Evolutionary conservation across 1,140 invertebrate species (phyloP).

Genomic region (Formica selysi): DNA sequence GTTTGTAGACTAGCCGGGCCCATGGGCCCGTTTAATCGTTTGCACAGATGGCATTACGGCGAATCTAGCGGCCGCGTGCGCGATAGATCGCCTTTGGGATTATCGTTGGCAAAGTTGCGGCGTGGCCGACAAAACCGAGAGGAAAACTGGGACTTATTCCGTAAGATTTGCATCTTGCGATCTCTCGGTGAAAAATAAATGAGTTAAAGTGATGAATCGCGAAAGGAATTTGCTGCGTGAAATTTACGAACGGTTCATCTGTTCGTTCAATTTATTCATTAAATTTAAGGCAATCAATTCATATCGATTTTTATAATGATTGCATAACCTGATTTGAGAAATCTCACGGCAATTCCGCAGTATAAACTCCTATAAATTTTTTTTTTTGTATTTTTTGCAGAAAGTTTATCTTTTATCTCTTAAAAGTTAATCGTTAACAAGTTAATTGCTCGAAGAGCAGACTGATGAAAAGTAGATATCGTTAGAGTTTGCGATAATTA

Average conservation of each 20-base stretch:
- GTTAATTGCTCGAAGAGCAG: not conserved
- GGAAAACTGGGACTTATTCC: conserved; percentile 17
- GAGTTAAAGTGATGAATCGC: not conserved
- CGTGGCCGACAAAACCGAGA: not conserved
- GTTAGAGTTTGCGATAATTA: conserved; percentile 8
- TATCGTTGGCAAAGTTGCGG: conserved; percentile 29
- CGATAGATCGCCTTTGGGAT: conserved; percentile 51
- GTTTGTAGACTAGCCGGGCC: conserved; percentile 74
- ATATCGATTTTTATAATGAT: not conserved
- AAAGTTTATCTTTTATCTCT: not conserved
- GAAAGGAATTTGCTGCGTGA: not conserved
- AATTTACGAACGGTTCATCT: not conserved
- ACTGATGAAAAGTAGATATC: not conserved
- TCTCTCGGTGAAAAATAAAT: not conserved
- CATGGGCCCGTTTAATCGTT: conserved; percentile 71
- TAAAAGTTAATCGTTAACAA: not conserved
- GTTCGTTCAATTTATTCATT: too few relatives aligned
- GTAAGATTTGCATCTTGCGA: conserved; percentile 20
- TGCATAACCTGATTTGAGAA: not conserved
- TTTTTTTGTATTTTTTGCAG: not conserved
- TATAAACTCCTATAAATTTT: not conserved
- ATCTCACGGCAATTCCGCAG: not conserved
- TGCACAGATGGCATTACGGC: conserved; percentile 73
- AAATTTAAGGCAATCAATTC: too few relatives aligned
- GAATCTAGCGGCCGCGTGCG: conserved; percentile 36